A percentile compares a stretch with the other conserved stretches of the same genome.
phyloP scores from a whole-genome alignment of 2,797 vertebrate species.

The Dendrocincla tyrannina region DNA sequence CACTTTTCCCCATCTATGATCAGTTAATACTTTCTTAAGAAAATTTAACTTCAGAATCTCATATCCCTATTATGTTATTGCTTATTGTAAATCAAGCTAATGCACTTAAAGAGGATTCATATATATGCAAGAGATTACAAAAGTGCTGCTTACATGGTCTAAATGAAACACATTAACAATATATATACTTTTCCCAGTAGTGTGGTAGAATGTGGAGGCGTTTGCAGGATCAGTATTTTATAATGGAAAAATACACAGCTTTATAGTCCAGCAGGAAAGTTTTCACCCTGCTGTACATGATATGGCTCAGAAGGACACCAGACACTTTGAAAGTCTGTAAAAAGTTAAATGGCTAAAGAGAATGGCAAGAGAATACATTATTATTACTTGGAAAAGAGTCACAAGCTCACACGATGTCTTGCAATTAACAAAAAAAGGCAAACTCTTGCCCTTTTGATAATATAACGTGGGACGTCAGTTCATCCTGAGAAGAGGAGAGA shows the following conservation, averaged over 20 bases:
- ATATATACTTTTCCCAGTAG: not conserved
- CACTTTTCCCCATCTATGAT: not conserved
- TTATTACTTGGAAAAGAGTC: not conserved
- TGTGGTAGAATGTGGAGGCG: not conserved
- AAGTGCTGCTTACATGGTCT: not conserved
- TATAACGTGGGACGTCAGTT: not conserved
- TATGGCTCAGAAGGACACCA: not conserved
- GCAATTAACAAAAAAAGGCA: not conserved
- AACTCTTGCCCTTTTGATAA: not conserved
- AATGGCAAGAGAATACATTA: not conserved
- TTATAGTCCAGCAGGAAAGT: not conserved
- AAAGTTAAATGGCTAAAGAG: not conserved
- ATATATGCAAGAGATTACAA: not conserved
- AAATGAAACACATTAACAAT: conserved; percentile 8
- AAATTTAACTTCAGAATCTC: conserved; percentile 29
- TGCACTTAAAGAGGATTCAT: not conserved
- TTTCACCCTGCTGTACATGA: not conserved
- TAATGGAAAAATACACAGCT: not conserved
- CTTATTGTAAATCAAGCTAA: conserved; percentile 32
- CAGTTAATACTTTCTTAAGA: conserved; percentile 21
- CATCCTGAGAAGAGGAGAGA: not conserved
- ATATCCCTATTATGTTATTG: conserved; percentile 13
- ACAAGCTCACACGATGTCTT: not conserved
- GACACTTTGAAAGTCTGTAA: not conserved
- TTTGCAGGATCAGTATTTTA: not conserved